Evolutionary conservation across 35 echinoderm and acorn worm genomes (phyloP).

Genomic region (Amphiura filiformis): DNA sequence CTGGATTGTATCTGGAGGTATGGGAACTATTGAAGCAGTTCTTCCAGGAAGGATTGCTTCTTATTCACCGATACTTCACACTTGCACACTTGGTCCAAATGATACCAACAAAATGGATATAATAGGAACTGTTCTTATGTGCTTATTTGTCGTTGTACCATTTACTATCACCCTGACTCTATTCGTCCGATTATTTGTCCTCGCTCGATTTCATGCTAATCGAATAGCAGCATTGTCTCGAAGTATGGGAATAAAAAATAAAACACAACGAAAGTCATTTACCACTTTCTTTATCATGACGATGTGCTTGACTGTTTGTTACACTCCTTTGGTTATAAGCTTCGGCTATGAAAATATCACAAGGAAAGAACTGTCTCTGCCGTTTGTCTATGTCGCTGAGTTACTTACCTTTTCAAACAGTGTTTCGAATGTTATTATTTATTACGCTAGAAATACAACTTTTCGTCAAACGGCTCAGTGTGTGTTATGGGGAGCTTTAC

Average conservation of each 20-base stretch:
- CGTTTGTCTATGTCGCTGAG: not conserved
- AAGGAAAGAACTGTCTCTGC: not conserved
- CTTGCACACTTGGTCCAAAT: not conserved
- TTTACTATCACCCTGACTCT: not conserved
- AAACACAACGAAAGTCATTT: not conserved
- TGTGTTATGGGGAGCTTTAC: no score
- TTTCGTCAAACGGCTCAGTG: not conserved
- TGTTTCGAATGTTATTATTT: not conserved
- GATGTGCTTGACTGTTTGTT: not conserved
- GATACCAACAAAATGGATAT: not conserved
- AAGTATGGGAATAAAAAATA: no score
- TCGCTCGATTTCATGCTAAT: not conserved
- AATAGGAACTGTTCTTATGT: not conserved
- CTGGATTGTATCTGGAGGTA: not conserved
- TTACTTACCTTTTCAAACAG: not conserved
- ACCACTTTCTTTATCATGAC: not conserved
- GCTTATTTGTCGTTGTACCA: not conserved
- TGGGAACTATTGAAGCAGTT: not conserved
- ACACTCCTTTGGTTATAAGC: not conserved
- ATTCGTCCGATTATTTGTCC: not conserved
- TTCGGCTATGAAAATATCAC: not conserved
- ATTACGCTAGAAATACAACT: not conserved
- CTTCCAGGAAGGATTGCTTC: not conserved
- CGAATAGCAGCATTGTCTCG: not conserved
- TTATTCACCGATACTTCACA: not conserved